phyloP scores from a whole-genome alignment of 1,140 invertebrate species.

The Euura lappo region DNA sequence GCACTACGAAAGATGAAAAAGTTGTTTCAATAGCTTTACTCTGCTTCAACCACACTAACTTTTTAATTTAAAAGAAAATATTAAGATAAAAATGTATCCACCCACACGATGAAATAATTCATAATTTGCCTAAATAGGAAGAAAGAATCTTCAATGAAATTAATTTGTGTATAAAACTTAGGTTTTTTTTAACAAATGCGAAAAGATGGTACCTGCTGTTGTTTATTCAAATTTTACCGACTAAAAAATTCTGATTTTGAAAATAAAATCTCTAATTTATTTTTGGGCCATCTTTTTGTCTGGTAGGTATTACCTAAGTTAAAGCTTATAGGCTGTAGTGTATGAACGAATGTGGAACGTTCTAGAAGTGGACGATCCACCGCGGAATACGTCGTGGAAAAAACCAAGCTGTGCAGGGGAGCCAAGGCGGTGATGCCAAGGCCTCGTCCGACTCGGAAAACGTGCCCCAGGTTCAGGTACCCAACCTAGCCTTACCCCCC shows the following conservation, averaged over 20 bases:
- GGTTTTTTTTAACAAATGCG: slow-evolving; percentile 14
- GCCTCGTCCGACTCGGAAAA: slow-evolving; percentile 59
- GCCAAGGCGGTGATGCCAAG: slow-evolving; percentile 57
- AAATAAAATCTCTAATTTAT: too few relatives aligned
- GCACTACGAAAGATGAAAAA: not conserved
- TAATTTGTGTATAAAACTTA: not conserved
- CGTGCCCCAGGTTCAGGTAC: slow-evolving; percentile 59
- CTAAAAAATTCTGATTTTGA: not conserved
- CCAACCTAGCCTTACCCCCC: slow-evolving; percentile 53
- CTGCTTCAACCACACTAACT: not conserved
- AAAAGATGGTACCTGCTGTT: slow-evolving; percentile 12
- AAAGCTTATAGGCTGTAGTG: slow-evolving; percentile 20
- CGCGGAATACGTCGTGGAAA: slow-evolving; percentile 77
- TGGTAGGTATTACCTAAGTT: not conserved
- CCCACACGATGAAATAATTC: slow-evolving; percentile 28
- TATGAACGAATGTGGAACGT: slow-evolving; percentile 59
- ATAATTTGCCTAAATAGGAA: slow-evolving; percentile 1
- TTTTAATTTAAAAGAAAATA: not conserved
- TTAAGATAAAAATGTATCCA: slow-evolving; percentile 34
- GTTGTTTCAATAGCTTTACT: not conserved
- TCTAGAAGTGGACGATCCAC: slow-evolving; percentile 81
- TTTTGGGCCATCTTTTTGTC: slow-evolving; percentile 3
- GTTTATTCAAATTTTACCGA: not conserved
- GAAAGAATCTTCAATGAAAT: too few relatives aligned
- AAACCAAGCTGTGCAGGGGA: slow-evolving; percentile 66